Evolutionary conservation across 2,888 invertebrate genomes (phyloP).

Genomic region (Creontiades dilutus): DNA sequence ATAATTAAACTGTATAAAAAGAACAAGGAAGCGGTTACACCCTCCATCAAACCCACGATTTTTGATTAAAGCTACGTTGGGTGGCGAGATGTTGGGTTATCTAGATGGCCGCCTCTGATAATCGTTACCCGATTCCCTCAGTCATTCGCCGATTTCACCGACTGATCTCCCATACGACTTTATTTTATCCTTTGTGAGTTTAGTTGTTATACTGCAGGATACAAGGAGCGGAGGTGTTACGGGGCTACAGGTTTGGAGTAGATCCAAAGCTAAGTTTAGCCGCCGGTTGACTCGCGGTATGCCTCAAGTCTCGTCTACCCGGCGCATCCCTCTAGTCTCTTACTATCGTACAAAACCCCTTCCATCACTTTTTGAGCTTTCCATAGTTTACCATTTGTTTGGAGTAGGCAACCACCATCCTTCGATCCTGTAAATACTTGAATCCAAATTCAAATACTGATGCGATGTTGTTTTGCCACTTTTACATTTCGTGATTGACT

Average conservation of each 20-base stretch:
- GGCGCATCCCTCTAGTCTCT: slow-evolving; percentile 34
- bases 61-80: no score
- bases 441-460: no score
- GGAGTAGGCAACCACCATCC: no score
- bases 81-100: no score
- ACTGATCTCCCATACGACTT: background rate
- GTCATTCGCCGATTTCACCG: background rate
- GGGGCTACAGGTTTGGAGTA: slow-evolving; percentile 52
- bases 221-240: slow-evolving; percentile 42
- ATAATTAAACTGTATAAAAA: no score
- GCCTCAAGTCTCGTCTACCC: slow-evolving; percentile 53
- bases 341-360: background rate
- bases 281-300: slow-evolving; percentile 39
- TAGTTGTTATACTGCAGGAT: slow-evolving; percentile 43
- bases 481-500: no score
- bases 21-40: no score
- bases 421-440: no score
- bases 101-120: background rate
- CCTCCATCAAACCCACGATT: no score
- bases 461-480: no score
- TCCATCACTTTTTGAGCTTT: background rate
- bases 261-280: slow-evolving; percentile 63
- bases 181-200: slow-evolving; percentile 41
- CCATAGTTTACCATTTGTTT: no score
- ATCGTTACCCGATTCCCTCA: background rate